Evolutionary conservation across 2,797 vertebrate genomes (phyloP).

Genomic region (Sylvia borin): DNA sequence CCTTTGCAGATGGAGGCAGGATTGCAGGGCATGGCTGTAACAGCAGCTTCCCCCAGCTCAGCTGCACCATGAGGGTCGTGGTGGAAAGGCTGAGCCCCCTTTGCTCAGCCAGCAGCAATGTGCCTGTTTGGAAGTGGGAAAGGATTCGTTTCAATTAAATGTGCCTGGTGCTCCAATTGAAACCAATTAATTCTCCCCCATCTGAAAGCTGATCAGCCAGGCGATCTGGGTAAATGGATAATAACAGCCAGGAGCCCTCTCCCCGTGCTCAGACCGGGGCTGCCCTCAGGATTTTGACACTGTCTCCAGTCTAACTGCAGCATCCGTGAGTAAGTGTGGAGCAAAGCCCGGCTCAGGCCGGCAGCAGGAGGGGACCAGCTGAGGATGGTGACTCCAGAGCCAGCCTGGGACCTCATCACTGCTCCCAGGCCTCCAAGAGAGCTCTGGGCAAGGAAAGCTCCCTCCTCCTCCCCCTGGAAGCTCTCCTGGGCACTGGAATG

Average conservation of each 20-base stretch:
- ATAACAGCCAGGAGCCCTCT: slow-evolving; percentile 63
- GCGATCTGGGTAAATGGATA: slow-evolving; percentile 70
- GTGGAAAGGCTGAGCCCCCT: background rate
- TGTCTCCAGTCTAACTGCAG: slow-evolving; percentile 7
- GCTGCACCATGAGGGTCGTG: fast-evolving
- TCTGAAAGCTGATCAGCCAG: slow-evolving; percentile 72
- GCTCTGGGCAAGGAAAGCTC: background rate
- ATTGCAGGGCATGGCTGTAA: background rate
- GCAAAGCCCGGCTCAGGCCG: background rate
- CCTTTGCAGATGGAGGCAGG: background rate
- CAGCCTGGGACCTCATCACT: background rate
- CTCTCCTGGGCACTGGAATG: background rate
- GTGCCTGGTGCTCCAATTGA: slow-evolving; percentile 38
- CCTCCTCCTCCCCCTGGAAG: background rate
- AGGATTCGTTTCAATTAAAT: slow-evolving; percentile 72
- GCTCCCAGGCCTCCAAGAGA: background rate
- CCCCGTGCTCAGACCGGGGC: background rate
- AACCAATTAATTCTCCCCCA: slow-evolving; percentile 75
- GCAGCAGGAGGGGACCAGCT: background rate
- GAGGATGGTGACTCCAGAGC: fast-evolving
- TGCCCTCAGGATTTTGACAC: background rate
- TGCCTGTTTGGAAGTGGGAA: slow-evolving; percentile 21
- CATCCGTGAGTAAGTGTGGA: slow-evolving; percentile 37
- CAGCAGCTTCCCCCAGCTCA: background rate
- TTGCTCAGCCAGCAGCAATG: slow-evolving; percentile 15